Evolutionary conservation across 2,113 vertebrate genomes (phyloP), one percentile per base, ranked within the genome.

Genomic region (Cebidichthys violaceus): DNA sequence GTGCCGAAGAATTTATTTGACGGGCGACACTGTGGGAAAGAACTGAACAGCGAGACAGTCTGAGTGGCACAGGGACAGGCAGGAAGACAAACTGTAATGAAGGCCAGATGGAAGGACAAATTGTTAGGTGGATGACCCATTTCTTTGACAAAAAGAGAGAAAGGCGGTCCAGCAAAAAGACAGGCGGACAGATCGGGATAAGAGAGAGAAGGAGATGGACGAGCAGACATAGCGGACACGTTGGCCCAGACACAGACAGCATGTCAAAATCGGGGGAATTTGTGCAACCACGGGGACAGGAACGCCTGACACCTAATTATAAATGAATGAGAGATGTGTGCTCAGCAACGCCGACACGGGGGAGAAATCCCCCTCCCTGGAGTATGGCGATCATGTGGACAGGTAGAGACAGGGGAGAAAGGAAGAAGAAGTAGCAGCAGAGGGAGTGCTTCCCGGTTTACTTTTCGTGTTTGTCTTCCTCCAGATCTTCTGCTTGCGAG

Each of bases 291-390:
- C 18, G 9, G 75, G 81, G 79, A 80, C 70, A 57, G 72, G 54
- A 57, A 80, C 59, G 54, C 70, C 67, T 88, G 91, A 92, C 91
- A 91, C 70, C 87, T 90, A 83, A 92, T 93, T 92, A 93, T 81
- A 88, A 91, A 92, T 90, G 88, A 92, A 93, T 89, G 89, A 90
- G 78, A 74, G 84, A 83, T 62, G 75, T 77, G 41, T 45, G 84
- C 83, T 86, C 84, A 83, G 77, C 89, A 78, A 81, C 35, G 57
- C 59, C n/a, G 74, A 71, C 15, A 10, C 75, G 68, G 83, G 84
- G 76, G 73, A 88, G 79, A 87, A 80, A 78, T 50, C 65, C 43
- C 43, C 68, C 69, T 85, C 83, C 79, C 81, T 29, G 62, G 89
- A 68, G 82, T 10, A 11, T 52, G 55, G 43, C 6, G 24, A 55